Conservation (phyloP, 2,797 vertebrate genomes). For the Scleropages formosus region DNA sequence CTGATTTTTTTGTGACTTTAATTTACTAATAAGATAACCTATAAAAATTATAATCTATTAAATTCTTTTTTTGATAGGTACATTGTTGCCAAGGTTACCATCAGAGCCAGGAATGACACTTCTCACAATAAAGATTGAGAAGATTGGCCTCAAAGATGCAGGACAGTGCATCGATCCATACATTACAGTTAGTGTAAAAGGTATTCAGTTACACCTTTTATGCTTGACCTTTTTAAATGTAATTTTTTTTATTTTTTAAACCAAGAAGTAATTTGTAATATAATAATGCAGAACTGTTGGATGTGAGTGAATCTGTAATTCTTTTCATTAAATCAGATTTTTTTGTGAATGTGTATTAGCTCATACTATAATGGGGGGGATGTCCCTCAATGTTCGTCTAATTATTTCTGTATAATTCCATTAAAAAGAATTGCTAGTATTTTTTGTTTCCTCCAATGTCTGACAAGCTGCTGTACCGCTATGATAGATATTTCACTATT, state of each 20-base stretch:
- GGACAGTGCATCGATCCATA: conserved; percentile 99
- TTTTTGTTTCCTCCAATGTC: not conserved
- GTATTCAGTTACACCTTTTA: conserved; percentile 56
- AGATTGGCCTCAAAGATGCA: conserved; percentile 95
- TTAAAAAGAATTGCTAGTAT: too few relatives aligned
- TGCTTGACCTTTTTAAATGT: too few relatives aligned
- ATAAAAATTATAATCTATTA: not conserved
- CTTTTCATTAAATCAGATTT: too few relatives aligned
- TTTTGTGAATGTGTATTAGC: too few relatives aligned
- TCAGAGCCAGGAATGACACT: conserved; percentile 94
- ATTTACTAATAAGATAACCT: not conserved
- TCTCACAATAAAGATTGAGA: conserved; percentile 92
- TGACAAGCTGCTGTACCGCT: not conserved
- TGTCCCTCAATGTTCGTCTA: too few relatives aligned
- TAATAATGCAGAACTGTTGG: too few relatives aligned
- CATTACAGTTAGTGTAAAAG: conserved; percentile 93
- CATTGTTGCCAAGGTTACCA: conserved; percentile 90
- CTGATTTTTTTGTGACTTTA: not conserved
- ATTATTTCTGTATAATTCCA: too few relatives aligned
- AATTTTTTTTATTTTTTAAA: too few relatives aligned
- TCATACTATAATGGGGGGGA: not conserved
- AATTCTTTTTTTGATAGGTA: conserved; percentile 69
- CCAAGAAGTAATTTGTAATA: too few relatives aligned
- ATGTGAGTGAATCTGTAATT: too few relatives aligned
- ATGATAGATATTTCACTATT: not conserved